A percentile compares a stretch with the other conserved stretches of the same genome.
phyloP scores from a whole-genome alignment of 2,113 vertebrate genomes.

The Larimichthys polyactis region DNA sequence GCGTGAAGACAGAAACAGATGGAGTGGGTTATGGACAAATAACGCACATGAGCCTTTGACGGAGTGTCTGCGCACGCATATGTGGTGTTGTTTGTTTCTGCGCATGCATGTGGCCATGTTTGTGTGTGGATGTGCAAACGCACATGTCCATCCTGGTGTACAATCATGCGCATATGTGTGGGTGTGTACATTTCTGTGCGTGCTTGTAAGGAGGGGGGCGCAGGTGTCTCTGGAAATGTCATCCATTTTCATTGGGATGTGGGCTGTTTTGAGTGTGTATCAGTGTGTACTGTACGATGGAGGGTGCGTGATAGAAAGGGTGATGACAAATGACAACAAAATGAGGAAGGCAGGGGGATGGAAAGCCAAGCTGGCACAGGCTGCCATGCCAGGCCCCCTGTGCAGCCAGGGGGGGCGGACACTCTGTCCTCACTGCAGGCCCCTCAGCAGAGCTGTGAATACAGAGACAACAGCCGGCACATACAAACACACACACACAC shows the following conservation, averaged over 20 bases:
- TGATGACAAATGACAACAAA: constrained; percentile 74
- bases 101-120: background rate
- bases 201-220: constrained; percentile 4
- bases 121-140: constrained; percentile 16
- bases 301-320: constrained; percentile 20
- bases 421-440: constrained; percentile 56
- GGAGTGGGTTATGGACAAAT: constrained; percentile 71
- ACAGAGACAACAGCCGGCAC: constrained; percentile 66
- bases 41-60: constrained; percentile 47
- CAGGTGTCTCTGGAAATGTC: constrained; percentile 74
- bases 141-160: constrained; percentile 8
- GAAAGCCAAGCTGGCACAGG: constrained; percentile 60
- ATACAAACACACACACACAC: constrained; percentile 13
- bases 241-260: constrained; percentile 44
- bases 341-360: constrained; percentile 60
- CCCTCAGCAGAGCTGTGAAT: constrained; percentile 65
- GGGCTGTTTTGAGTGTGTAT: constrained; percentile 9
- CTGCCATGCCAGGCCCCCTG: constrained; percentile 48
- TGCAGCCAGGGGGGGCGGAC: constrained; percentile 50
- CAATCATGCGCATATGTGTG: constrained; percentile 21
- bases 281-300: background rate
- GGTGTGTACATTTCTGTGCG: background rate
- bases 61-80: constrained; percentile 47
- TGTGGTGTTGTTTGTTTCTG: constrained; percentile 43
- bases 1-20: constrained; percentile 64